Base-by-base conservation (phyloP, 2,113 vertebrate genomes). In the Cyanocitta stelleri region DNA sequence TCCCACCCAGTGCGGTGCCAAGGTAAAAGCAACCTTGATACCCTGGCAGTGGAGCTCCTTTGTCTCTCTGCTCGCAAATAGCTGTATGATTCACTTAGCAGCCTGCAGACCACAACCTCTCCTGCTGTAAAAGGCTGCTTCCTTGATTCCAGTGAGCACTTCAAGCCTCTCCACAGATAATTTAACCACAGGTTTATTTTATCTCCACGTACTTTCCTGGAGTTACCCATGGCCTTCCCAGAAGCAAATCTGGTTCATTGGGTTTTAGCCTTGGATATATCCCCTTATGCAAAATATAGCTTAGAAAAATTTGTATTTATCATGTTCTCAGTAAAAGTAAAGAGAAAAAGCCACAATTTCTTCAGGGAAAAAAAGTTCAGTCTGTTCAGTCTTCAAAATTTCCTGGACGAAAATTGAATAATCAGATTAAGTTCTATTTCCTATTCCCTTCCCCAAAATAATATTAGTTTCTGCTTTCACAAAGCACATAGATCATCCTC, bases 391-490 rank as follows among this genome's bases (percentile, higher is more conserved):
- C 39, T 93, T 92, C 77, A 94, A 48, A 89, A 87, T 87, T 87
- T 90, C 79, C 74, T 82, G 51, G 63, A 73, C 0, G 0, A 95
- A 97, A 96, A 89, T 76, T 48, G 89, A 87, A 89, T 61, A 89
- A 76, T 77, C 95, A 82, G 39, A 46, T 92, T 86, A 93, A 73
- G 54, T 84, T 84, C 67, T 87, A 54, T 86, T 93, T 96, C 85
- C 92, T 93, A 24, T 64, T 96, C 24, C 39, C 39, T 74, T 91
- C 43, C 62, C 29, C 80, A 91, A 72, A 89, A 91, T 84, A 92
- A 88, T 89, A 95, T 88, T 94, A 77, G 84, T 72, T 97, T 95
- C 68, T 97, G 39, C 54, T 86, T 93, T 74, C 49, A 89, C 58
- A 95, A 93, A 92, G 62, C 62, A 54, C 15, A 39, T 66, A 91